These are phyloP conservation scores for Helleia helle DNA, from an alignment of 2,888 invertebrate genomes.

Conservation along the genomic window DNA sequence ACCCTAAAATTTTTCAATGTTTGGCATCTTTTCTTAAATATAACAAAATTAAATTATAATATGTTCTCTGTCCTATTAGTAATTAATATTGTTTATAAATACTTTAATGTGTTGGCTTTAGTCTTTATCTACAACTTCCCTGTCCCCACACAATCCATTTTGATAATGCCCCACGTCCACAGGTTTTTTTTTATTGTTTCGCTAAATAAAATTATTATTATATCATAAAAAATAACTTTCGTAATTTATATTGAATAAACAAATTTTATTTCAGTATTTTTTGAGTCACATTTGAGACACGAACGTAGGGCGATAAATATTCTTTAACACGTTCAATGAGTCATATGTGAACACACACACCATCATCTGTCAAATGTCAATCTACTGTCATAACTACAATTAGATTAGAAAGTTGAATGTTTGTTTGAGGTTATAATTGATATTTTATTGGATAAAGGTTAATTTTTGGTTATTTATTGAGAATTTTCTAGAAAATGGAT, in stretches of 20 bases:
- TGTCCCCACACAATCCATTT: too few relatives aligned
- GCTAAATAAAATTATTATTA: neutral
- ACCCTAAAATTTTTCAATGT: too few relatives aligned
- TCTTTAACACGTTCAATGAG: neutral
- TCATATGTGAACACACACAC: constrained; percentile 8
- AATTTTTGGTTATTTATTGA: neutral
- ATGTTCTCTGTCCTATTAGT: too few relatives aligned
- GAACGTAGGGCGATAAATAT: neutral
- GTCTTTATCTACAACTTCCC: too few relatives aligned
- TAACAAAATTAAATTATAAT: too few relatives aligned
- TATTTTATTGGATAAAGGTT: neutral
- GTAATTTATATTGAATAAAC: neutral
- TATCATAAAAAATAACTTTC: too few relatives aligned
- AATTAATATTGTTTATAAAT: too few relatives aligned
- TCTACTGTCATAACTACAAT: neutral
- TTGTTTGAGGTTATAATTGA: constrained; percentile 1
- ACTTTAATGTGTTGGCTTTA: too few relatives aligned
- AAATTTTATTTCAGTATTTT: constrained; percentile 2
- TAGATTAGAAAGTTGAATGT: neutral
- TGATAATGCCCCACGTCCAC: constrained; percentile 2
- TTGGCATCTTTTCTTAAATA: too few relatives aligned
- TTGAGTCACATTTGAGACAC: constrained; percentile 2
- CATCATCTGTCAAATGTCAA: constrained; percentile 2
- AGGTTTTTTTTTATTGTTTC: neutral
- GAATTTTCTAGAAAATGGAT: too few relatives aligned